Percentiles rank a stretch among this genome's conserved stretches.
Conservation (phyloP, 2,888 invertebrate genomes). For the Aporophyla lueneburgensis region DNA sequence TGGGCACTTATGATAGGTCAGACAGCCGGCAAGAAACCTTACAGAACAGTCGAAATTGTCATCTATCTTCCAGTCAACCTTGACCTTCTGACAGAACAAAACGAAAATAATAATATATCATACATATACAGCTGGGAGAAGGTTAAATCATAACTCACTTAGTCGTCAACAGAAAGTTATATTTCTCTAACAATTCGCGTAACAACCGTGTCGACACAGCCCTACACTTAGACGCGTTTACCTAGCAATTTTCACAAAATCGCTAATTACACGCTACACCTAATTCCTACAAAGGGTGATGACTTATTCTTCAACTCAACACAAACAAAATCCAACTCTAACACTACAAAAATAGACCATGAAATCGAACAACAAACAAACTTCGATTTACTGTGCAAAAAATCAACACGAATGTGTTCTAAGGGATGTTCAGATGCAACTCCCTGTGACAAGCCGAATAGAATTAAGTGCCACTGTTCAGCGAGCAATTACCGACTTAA, state of each 20-base stretch:
- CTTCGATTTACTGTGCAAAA: conserved; percentile 65
- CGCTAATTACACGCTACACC: conserved; percentile 89
- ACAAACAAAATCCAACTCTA: conserved; percentile 68
- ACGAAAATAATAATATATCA: conserved; percentile 1
- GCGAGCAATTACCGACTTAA: conserved; percentile 66
- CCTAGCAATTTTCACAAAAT: conserved; percentile 89
- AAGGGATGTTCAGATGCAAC: conserved; percentile 90
- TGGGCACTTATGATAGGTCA: too few relatives aligned
- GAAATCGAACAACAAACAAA: conserved; percentile 54
- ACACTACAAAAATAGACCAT: conserved; percentile 51
- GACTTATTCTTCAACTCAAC: conserved; percentile 71
- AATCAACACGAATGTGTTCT: conserved; percentile 82
- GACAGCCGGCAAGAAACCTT: background rate
- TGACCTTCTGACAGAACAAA: conserved; percentile 3
- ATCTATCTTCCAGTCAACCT: background rate
- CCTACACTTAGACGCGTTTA: conserved; percentile 78
- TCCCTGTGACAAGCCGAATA: conserved; percentile 63
- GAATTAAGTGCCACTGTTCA: conserved; percentile 59
- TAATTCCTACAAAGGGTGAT: conserved; percentile 85
- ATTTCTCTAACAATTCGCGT: conserved; percentile 19
- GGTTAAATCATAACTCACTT: conserved; percentile 14
- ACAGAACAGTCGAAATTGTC: background rate
- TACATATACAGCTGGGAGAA: background rate
- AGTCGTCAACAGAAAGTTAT: conserved; percentile 27
- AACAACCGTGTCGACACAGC: conserved; percentile 37